These are phyloP conservation scores for Eidolon helvum DNA, from an alignment of 2,113 vertebrate species.

Conservation along the genomic window DNA sequence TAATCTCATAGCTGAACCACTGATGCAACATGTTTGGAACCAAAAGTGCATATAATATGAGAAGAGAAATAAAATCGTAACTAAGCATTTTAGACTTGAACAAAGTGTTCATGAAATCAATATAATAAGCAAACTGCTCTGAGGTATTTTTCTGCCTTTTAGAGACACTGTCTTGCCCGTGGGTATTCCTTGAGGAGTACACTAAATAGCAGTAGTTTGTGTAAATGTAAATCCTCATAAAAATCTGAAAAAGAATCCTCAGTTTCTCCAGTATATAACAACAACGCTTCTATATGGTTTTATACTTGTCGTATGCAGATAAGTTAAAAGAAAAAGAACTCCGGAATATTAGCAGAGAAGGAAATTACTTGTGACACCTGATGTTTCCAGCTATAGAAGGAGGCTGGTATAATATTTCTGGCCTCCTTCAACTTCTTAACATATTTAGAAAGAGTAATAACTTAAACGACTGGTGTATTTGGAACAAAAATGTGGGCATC, in stretches of 20 bases:
- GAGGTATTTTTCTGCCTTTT: neutral
- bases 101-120: neutral
- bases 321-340: neutral
- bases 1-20: neutral
- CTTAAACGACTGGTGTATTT: neutral
- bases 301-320: neutral
- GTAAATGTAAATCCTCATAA: neutral
- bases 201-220: neutral
- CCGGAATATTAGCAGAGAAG: neutral
- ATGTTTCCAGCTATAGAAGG: neutral
- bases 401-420: neutral
- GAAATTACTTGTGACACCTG: neutral
- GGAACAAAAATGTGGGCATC: neutral
- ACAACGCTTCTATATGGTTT: neutral
- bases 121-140: neutral
- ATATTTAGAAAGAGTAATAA: neutral
- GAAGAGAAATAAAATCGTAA: neutral
- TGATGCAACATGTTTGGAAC: neutral
- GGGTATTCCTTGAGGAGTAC: neutral
- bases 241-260: neutral
- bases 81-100: neutral
- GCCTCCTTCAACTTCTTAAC: neutral
- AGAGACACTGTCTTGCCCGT: neutral
- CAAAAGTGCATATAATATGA: neutral
- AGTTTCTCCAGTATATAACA: neutral